phyloP scores from a whole-genome alignment of 2,888 invertebrate species.

The Oscheius sp. region DNA sequence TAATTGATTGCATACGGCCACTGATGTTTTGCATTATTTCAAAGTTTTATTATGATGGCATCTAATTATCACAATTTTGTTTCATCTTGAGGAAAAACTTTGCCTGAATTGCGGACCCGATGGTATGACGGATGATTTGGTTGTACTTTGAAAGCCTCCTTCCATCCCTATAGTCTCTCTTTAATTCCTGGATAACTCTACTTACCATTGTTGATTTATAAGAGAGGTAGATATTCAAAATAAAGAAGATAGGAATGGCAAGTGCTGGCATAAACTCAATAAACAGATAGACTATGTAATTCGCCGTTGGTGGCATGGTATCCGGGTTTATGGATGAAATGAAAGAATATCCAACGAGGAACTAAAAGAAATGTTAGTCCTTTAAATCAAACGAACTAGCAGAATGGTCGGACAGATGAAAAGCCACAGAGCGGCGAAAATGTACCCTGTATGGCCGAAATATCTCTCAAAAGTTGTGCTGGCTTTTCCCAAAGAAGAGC shows the following conservation, averaged over 20 bases:
- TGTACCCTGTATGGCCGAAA: conserved; percentile 18
- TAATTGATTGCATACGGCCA: no score
- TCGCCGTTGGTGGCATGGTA: background rate
- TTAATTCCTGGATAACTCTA: no score
- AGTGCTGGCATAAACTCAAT: conserved; percentile 7
- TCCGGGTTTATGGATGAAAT: no score
- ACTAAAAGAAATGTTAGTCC: background rate
- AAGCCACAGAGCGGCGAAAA: conserved; percentile 14
- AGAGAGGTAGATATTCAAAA: conserved; percentile 2
- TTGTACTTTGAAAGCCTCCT: conserved; percentile 22
- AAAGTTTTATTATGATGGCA: no score
- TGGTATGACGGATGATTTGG: conserved; percentile 24
- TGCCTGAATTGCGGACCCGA: conserved; percentile 6
- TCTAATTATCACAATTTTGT: background rate
- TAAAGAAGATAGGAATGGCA: conserved; percentile 9
- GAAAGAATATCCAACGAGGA: background rate
- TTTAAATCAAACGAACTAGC: conserved; percentile 4
- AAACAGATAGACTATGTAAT: background rate
- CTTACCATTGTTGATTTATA: background rate
- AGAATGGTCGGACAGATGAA: conserved; percentile 10
- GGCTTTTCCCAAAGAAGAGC: conserved; percentile 6
- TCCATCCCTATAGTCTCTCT: conserved; percentile 26
- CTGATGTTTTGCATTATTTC: no score
- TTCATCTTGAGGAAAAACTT: conserved; percentile 15
- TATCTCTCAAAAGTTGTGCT: background rate